Percentiles rank a stretch among this genome's conserved stretches.
These are phyloP conservation scores for Ciconia maguari DNA, from an alignment of 2,113 vertebrate species.

Conservation along the genomic window DNA sequence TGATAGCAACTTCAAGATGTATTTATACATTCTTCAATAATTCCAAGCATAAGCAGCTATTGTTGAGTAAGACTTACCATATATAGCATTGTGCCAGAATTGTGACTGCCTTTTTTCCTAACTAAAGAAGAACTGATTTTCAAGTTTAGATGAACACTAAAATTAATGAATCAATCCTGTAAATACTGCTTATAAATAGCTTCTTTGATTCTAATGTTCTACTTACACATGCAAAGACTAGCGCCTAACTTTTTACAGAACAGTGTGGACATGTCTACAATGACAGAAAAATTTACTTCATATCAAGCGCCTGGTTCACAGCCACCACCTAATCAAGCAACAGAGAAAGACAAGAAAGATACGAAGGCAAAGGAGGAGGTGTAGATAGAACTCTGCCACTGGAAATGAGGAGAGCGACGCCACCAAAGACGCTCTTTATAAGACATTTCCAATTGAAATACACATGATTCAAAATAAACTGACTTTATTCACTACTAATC, in stretches of 20 bases:
- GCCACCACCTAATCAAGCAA: neutral
- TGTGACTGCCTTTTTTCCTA: neutral
- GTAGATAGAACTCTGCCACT: neutral
- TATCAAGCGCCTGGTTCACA: neutral
- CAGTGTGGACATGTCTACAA: neutral
- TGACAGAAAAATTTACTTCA: neutral
- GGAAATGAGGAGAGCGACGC: neutral
- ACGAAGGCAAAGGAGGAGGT: neutral
- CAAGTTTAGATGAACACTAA: neutral
- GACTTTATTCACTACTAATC: neutral
- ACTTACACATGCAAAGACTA: neutral
- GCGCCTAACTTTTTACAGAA: neutral
- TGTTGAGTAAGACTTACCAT: neutral
- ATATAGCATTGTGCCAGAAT: neutral
- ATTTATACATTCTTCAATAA: neutral
- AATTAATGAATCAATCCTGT: neutral
- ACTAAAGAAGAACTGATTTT: neutral
- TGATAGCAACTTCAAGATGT: neutral
- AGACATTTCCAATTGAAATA: neutral
- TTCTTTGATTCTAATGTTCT: neutral
- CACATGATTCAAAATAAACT: neutral
- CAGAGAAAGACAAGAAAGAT: neutral
- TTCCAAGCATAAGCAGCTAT: neutral
- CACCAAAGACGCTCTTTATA: neutral
- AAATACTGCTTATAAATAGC: neutral